Evolutionary conservation across 2,888 invertebrate species (phyloP).

Genomic region (Myathropa florea): DNA sequence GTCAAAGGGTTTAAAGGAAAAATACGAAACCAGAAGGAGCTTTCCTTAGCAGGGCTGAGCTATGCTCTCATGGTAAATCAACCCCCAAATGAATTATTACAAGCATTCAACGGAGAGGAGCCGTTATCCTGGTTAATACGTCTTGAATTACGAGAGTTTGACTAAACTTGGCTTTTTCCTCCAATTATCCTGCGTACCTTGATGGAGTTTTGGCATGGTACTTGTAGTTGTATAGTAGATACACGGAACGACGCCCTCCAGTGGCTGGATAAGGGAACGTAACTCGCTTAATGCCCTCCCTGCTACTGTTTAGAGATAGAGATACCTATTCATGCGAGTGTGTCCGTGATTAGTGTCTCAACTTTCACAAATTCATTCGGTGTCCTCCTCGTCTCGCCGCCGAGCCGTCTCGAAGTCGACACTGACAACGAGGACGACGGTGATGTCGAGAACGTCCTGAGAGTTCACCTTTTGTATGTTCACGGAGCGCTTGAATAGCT

Average conservation of each 20-base stretch:
- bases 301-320: conserved; percentile 15
- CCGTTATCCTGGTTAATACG: conserved; percentile 28
- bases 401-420: not conserved
- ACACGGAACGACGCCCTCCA: not conserved
- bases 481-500: conserved; percentile 45
- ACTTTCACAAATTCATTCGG: conserved; percentile 63
- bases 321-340: conserved; percentile 11
- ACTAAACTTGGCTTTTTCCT: conserved; percentile 58
- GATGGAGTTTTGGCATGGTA: conserved; percentile 18
- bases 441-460: not conserved
- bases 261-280: conserved; percentile 14
- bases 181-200: conserved; percentile 59
- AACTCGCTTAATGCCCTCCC: conserved; percentile 14
- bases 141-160: conserved; percentile 68
- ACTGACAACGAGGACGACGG: not conserved
- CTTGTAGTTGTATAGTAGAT: not conserved
- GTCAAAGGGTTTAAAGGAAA: conserved; percentile 14
- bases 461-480: conserved; percentile 2
- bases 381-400: conserved; percentile 16
- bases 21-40: not conserved
- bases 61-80: not conserved
- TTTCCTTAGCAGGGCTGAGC: not conserved
- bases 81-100: conserved; percentile 56
- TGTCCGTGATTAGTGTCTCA: conserved; percentile 69
- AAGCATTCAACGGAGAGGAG: not conserved